A percentile compares a stretch with the other conserved stretches of the same genome.
Evolutionary conservation across 2,113 vertebrate genomes (phyloP).

Genomic region (Lathamus discolor): DNA sequence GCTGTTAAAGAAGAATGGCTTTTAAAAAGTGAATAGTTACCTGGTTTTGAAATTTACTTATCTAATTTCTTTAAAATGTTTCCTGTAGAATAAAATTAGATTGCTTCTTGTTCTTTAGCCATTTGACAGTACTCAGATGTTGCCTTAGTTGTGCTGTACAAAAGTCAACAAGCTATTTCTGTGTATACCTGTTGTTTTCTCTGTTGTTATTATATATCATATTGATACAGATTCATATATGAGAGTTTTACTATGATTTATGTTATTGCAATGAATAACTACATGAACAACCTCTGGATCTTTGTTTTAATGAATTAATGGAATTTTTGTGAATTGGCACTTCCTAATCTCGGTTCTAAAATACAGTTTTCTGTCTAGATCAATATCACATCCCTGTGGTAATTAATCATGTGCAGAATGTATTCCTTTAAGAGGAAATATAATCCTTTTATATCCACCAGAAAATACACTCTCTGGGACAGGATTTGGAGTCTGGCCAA

Average conservation of each 20-base stretch:
- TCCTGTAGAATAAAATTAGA: background rate
- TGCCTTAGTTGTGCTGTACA: background rate
- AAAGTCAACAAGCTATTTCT: background rate
- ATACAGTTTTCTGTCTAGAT: conserved; percentile 6
- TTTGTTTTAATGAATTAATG: background rate
- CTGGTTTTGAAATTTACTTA: background rate
- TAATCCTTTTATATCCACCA: conserved; percentile 12
- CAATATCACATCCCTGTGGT: background rate
- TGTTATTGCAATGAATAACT: background rate
- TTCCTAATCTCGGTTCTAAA: background rate
- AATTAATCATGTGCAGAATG: conserved; percentile 6
- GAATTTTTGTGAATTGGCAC: background rate
- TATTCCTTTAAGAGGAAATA: conserved; percentile 35
- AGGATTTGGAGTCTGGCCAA: conserved; percentile 10
- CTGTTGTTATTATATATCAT: background rate
- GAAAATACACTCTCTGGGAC: background rate
- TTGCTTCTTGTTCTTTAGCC: background rate
- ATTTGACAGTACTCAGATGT: background rate
- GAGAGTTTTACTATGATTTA: background rate
- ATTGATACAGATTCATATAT: background rate
- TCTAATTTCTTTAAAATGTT: background rate
- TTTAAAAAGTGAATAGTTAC: background rate
- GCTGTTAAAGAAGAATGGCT: background rate
- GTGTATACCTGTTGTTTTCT: background rate
- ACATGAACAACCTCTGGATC: background rate